A percentile compares a stretch with the other conserved stretches of the same genome.
phyloP scores from a whole-genome alignment of 1,140 invertebrate genomes.

The Glossosoma conforme region DNA sequence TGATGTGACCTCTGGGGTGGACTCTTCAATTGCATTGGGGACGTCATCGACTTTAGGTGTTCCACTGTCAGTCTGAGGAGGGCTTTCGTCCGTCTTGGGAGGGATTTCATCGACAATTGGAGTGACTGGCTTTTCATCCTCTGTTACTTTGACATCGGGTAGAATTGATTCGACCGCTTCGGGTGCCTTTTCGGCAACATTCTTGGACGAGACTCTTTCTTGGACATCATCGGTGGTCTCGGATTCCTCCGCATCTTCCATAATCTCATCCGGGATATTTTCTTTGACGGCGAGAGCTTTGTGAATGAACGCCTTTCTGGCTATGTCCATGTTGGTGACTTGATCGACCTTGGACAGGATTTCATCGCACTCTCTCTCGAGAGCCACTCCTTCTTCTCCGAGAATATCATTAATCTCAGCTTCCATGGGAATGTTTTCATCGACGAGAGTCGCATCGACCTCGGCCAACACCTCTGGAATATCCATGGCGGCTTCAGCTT shows the following conservation, averaged over 20 bases:
- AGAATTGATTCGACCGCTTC: not conserved
- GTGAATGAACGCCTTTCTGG: conserved; percentile 6
- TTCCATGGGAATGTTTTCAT: conserved; percentile 1
- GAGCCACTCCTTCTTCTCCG: conserved; percentile 21
- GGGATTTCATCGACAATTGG: no score
- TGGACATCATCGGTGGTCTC: not conserved
- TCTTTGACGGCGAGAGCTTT: conserved; percentile 18
- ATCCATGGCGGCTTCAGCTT: not conserved
- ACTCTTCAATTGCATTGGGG: not conserved
- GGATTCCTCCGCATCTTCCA: conserved; percentile 2
- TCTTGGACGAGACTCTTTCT: conserved; percentile 2
- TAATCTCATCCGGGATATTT: not conserved
- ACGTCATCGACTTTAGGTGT: no score
- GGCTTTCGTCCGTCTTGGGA: not conserved
- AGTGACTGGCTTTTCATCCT: not conserved
- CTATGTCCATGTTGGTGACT: conserved; percentile 12
- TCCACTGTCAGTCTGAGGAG: no score
- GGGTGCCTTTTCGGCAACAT: not conserved
- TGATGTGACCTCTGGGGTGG: not conserved
- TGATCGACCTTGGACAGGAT: conserved; percentile 25
- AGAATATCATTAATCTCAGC: conserved; percentile 25
- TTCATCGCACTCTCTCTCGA: conserved; percentile 27
- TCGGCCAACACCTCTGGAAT: not conserved
- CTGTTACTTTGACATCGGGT: not conserved
- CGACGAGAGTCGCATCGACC: conserved; percentile 1